Percentiles rank a stretch among this genome's conserved stretches.
phyloP scores from a whole-genome alignment of 1,140 invertebrate species.

The Drosophila sechellia region DNA sequence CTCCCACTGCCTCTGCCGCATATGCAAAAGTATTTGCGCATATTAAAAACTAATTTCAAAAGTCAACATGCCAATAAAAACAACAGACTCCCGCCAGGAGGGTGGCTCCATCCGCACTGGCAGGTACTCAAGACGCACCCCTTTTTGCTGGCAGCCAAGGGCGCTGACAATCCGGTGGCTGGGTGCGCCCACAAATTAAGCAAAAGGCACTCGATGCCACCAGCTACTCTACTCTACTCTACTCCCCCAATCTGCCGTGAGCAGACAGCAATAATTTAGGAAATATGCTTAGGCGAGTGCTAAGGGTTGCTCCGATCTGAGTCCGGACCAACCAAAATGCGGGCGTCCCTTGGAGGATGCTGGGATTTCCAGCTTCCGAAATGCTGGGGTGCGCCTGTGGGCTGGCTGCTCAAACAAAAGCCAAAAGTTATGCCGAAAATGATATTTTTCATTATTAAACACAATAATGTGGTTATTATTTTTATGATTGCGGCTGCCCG shows the following conservation, averaged over 20 bases:
- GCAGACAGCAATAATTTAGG: conserved; percentile 76
- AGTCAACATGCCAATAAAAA: conserved; percentile 83
- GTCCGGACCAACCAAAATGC: conserved; percentile 68
- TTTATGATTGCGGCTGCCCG: conserved; percentile 76
- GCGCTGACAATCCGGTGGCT: conserved; percentile 13
- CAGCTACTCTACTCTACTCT: conserved; percentile 1
- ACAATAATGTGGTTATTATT: conserved; percentile 84
- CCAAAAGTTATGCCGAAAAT: conserved; percentile 81
- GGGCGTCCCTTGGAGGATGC: conserved; percentile 47
- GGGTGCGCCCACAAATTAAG: conserved; percentile 73
- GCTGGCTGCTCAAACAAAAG: conserved; percentile 70
- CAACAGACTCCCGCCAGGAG: conserved; percentile 51
- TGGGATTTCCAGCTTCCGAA: conserved; percentile 20
- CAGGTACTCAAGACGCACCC: conserved; percentile 75
- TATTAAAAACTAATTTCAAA: conserved; percentile 83
- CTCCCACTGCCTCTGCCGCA: conserved; percentile 16
- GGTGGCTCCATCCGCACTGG: conserved; percentile 40
- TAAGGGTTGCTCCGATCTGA: conserved; percentile 64
- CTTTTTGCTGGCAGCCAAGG: conserved; percentile 62
- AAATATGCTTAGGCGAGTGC: conserved; percentile 74
- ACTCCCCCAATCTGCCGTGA: conserved; percentile 30
- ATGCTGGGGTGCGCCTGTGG: conserved; percentile 25
- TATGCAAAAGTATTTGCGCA: conserved; percentile 82
- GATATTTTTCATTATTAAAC: conserved; percentile 84
- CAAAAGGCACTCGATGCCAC: conserved; percentile 70